Base-by-base conservation (phyloP, 2,797 vertebrate genomes). In the Pipistrellus pygmaeus region DNA sequence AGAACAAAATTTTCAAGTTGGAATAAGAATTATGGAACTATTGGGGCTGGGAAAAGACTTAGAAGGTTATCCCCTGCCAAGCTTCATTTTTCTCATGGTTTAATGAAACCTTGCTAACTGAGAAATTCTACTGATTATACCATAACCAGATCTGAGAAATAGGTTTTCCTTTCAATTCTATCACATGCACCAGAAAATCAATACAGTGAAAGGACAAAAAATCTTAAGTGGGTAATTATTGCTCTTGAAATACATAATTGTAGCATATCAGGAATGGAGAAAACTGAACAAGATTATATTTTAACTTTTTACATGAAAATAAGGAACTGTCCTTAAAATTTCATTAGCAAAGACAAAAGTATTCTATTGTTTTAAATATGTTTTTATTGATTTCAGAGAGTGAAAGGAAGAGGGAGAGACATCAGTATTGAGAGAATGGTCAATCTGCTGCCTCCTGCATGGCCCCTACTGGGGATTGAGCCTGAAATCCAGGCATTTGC, bases 271-370 rank as follows among this genome's bases (percentile, higher is more conserved):
- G 0, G 57, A 23, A 38, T 44, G 6, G 38, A 73, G 27, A 38
- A 76, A 62, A 90, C 0, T 0, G 60, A 68, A 60, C 41, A 8
- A 53, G 64, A 51, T 78, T 55, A 75, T 20, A n/a, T 32, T 72
- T 95, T 95, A 51, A 48, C 25, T 96, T 86, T 95, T 92, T 48
- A 83, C 23, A 53, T 62, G 46, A 86, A 90, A 77, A 86, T 78
- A 75, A 92, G 21, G 32, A 80, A 57, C 72, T 66, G 0, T 85
- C 69, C 41, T 85, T 90, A 51, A 91, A 91, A 83, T 78, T 71
- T 91, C 25, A 32, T 88, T 55, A 48, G 8, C 17, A 88, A 82
- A 85, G n/a, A 57, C 21, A 71, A 32, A 30, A 82, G 27, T 5
- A 78, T 23, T 84, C 64, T 68, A 71, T 48, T 62, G 18, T 62